Conservation (phyloP, 2,113 vertebrate species). For the Psilopsiagon aurifrons region DNA sequence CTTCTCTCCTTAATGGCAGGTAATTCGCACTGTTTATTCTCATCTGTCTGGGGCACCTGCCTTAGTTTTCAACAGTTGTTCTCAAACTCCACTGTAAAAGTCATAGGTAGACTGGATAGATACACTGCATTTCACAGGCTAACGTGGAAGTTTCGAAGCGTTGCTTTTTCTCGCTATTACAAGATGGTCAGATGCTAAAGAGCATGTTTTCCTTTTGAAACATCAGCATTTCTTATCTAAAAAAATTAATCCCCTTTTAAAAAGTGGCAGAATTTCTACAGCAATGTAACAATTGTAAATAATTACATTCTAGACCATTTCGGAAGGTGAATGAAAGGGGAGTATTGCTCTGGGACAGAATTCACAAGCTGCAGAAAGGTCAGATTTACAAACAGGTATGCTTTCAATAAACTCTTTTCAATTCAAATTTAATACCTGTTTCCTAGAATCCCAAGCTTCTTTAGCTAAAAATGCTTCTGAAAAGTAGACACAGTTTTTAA, state of each 20-base stretch:
- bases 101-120: not conserved
- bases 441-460: not conserved
- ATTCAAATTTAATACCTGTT: not conserved
- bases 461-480: not conserved
- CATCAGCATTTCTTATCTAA: not conserved
- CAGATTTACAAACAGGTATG: conserved; percentile 97
- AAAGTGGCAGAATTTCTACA: not conserved
- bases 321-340: conserved; percentile 93
- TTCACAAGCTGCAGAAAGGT: conserved; percentile 93
- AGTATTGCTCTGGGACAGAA: conserved; percentile 94
- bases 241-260: not conserved
- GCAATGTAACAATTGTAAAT: not conserved
- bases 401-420: not conserved
- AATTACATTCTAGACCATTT: conserved; percentile 84
- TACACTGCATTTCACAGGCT: not conserved
- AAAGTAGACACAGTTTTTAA: not conserved
- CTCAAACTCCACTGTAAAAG: not conserved
- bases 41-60: not conserved
- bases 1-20: not conserved
- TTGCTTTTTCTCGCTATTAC: not conserved
- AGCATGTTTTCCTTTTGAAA: not conserved
- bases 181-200: not conserved
- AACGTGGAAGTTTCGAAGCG: not conserved
- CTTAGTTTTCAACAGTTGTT: not conserved
- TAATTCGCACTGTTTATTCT: not conserved